Evolutionary conservation across 2,113 vertebrate genomes (phyloP), one percentile per base, ranked within the genome.

Genomic region (Bucco capensis): DNA sequence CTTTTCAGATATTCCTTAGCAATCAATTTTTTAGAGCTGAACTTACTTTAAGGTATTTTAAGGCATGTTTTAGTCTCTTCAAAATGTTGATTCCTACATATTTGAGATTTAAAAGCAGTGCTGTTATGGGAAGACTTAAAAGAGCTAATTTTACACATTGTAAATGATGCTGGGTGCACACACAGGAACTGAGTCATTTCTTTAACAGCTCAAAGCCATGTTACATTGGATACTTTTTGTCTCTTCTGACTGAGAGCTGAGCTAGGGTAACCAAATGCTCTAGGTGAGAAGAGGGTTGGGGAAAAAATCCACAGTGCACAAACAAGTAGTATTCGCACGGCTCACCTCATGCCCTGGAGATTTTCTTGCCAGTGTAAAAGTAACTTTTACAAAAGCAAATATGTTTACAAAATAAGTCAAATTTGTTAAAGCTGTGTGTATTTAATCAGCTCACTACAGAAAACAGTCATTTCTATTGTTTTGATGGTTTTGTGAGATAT

Each of bases 161-260:
- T 86, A 91, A 74, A 4, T 74, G 62, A 27, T 91, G 60, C 46
- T 46, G 47, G 83, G 31, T 69, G 53, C 73, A 78, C 71, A 60
- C 56, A 56, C 28, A 74, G 71, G 53, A 86, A 80, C 57, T 35
- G 54, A 91, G 72, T 74, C 10, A 58, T 87, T 73, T 73, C 64
- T 88, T 93, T 83, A 94, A 83, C 74, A 83, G 77, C 50, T 95
- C 11, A 2, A 57, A 81, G 91, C 49, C 79, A 62, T 53, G 74
- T 88, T 58, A 21, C 30, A 87, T 67, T 40, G n/a, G 64, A 49
- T 94, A 92, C 94, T 95, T 95, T 85, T 74, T 46, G 53, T 50
- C 47, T 57, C 92, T 88, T 58, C 89, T 88, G 85, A 31, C 51
- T 82, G 92, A 65, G 73, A 90, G 74, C 61, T 80, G 66, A 92